phyloP scores from a whole-genome alignment of 2,113 vertebrate species.

The Mustela nigripes region DNA sequence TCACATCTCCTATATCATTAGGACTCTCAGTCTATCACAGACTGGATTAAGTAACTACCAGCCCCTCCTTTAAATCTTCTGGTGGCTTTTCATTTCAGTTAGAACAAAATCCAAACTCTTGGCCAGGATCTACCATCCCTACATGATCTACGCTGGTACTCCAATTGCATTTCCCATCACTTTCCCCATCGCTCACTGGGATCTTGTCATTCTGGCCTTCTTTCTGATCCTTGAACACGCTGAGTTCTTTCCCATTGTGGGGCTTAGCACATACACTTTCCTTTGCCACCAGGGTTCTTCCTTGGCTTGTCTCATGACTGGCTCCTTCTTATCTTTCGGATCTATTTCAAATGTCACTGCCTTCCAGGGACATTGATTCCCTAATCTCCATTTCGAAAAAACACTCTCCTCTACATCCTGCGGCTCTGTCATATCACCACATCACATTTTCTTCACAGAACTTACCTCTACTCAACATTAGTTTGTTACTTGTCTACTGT shows the following conservation, averaged over 20 bases:
- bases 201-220: background rate
- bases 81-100: background rate
- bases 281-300: background rate
- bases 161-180: background rate
- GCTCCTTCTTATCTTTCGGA: background rate
- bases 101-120: conserved; percentile 26
- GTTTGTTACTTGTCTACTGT: background rate
- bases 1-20: background rate
- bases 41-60: background rate
- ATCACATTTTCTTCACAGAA: background rate
- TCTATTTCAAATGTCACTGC: background rate
- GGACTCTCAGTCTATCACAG: background rate
- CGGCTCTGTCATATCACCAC: background rate
- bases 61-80: background rate
- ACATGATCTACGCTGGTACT: background rate
- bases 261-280: background rate
- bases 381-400: background rate
- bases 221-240: background rate
- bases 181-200: background rate
- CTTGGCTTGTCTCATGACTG: background rate
- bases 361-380: background rate
- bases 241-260: background rate
- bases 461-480: background rate
- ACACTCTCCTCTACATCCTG: background rate
- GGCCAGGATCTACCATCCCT: background rate